Conservation (phyloP, 1,140 invertebrate species). For the Rhopalosiphum maidis region DNA sequence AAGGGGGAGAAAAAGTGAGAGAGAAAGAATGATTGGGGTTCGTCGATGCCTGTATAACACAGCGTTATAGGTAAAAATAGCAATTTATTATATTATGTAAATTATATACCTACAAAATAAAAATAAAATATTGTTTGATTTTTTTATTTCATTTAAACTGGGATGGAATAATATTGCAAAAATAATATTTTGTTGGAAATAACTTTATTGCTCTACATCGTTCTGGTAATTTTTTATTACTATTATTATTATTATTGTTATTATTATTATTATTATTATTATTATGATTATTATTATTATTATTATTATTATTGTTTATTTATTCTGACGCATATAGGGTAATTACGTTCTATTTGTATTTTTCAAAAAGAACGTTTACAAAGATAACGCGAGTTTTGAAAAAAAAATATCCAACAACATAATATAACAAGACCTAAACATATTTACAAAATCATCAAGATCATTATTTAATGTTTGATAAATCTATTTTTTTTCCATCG, state of each 20-base stretch:
- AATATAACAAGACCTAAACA: not conserved
- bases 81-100: conserved; percentile 14
- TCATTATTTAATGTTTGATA: not conserved
- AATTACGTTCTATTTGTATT: not conserved
- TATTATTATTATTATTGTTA: not conserved
- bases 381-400: not conserved
- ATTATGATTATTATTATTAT: too few relatives aligned
- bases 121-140: not conserved
- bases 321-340: not conserved
- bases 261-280: not conserved
- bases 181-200: not conserved
- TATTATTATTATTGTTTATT: not conserved
- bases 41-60: not conserved
- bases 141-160: not conserved
- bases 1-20: not conserved
- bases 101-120: not conserved
- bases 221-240: too few relatives aligned
- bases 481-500: not conserved
- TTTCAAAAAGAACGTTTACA: not conserved
- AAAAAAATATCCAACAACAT: not conserved
- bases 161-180: not conserved
- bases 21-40: not conserved
- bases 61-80: not conserved
- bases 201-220: not conserved
- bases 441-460: not conserved